Evolutionary conservation across 2,113 vertebrate species (phyloP), one percentile per base, ranked within the genome.

Genomic region (Eurypyga helias): DNA sequence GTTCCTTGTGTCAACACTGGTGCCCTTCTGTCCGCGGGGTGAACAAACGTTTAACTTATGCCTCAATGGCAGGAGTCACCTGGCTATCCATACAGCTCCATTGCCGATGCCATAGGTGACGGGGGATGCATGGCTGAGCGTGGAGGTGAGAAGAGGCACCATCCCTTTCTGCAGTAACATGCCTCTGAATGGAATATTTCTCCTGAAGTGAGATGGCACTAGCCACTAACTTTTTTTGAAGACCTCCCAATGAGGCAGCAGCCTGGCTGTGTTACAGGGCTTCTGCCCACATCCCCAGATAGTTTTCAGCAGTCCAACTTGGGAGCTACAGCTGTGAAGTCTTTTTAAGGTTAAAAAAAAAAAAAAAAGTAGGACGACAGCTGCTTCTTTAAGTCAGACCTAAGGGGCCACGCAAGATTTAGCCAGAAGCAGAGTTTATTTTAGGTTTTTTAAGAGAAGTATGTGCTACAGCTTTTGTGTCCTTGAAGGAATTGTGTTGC

Each of bases 1-100:
- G 49, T 80, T 73, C 45, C 24, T 38, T 31, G 8, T 54, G 36
- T 52, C 45, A 18, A 49, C 36, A 2, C 21, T 51, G 15, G 49
- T 57, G 79, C 45, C 18, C 5, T 2, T 26, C 18, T 38, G 33
- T 38, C 48, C 4, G 0, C 3, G 4, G 13, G 9, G n/a, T 10
- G 28, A 36, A 23, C 4, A 8, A 21, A 7, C 18, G 43, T 52
- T 26, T 6, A 19, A n/a, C 46, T 7, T 26, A 49, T 1, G 2
- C 45, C 25, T 14, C 34, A 61, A 15, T 51, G 29, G 10, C 18
- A n/a, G 58, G 10, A 25, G 17, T 20, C 54, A 9, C 26, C 26
- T 49, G 62, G n/a, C 25, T 31, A 17, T 33, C 62, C 38, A 1
- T 13, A 6, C 6, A 43, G 48, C 69, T 45, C 61, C 3, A 0